These are phyloP conservation scores for Drosophila pachea DNA, from an alignment of 1,140 invertebrate species.

Conservation along the genomic window DNA sequence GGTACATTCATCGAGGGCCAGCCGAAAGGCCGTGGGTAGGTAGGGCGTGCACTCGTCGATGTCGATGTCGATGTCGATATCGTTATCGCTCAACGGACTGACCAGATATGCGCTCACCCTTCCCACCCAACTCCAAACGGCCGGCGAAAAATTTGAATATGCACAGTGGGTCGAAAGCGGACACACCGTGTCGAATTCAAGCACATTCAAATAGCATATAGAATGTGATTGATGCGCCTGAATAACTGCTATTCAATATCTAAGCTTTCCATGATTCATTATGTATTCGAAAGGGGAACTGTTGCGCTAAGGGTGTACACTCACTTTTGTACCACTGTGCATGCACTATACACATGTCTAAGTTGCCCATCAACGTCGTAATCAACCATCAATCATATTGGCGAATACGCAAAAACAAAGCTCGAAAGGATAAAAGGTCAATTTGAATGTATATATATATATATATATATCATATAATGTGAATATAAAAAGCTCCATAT, in stretches of 20 bases:
- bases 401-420: slow-evolving; percentile 18
- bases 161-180: slow-evolving; percentile 20
- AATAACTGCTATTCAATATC: no score
- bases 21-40: neutral
- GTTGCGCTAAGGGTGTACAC: neutral
- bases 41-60: slow-evolving; percentile 8
- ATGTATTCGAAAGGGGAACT: neutral
- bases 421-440: slow-evolving; percentile 32
- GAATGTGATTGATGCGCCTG: neutral
- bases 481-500: neutral
- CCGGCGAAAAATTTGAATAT: slow-evolving; percentile 23
- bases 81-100: slow-evolving; percentile 22
- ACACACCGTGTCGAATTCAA: neutral
- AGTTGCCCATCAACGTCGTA: slow-evolving; percentile 13
- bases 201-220: neutral
- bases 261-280: no score
- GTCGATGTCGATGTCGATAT: slow-evolving; percentile 7
- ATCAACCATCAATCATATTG: slow-evolving; percentile 39
- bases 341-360: slow-evolving; percentile 2
- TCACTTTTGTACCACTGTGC: slow-evolving; percentile 1
- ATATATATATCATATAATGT: neutral
- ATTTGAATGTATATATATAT: neutral
- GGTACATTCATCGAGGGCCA: neutral
- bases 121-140: slow-evolving; percentile 3
- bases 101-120: slow-evolving; percentile 14